A percentile compares a stretch with the other conserved stretches of the same genome.
Evolutionary conservation across 2,797 vertebrate species (phyloP).

Genomic region (Pipistrellus pygmaeus): DNA sequence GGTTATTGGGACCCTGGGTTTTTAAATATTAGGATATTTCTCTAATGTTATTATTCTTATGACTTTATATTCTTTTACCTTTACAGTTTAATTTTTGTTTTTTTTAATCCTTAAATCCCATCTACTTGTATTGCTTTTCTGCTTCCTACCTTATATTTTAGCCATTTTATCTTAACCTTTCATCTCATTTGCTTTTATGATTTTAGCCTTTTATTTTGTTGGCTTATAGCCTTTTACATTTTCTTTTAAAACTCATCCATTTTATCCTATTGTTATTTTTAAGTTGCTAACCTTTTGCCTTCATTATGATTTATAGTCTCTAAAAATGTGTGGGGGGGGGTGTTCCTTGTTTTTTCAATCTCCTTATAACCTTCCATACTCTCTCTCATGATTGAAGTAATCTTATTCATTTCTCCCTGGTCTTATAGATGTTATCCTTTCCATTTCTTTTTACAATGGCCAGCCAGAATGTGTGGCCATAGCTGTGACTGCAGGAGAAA

Average conservation of each 20-base stretch:
- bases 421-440: background rate
- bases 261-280: slow-evolving; percentile 61
- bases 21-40: background rate
- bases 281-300: slow-evolving; percentile 65
- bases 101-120: slow-evolving; percentile 39
- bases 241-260: slow-evolving; percentile 56
- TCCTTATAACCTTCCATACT: slow-evolving; percentile 37
- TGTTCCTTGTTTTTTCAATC: slow-evolving; percentile 61
- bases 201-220: slow-evolving; percentile 74
- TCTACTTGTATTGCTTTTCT: background rate
- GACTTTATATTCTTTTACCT: slow-evolving; percentile 35
- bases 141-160: slow-evolving; percentile 30
- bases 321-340: background rate
- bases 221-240: slow-evolving; percentile 41
- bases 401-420: slow-evolving; percentile 54
- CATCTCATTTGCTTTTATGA: slow-evolving; percentile 73
- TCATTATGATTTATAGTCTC: slow-evolving; percentile 71
- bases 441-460: background rate
- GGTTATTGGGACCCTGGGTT: too few relatives aligned
- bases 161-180: slow-evolving; percentile 54
- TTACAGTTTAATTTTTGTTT: slow-evolving; percentile 31
- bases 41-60: slow-evolving; percentile 4
- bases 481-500: background rate
- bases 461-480: background rate
- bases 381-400: slow-evolving; percentile 39